Evolutionary conservation across 2,113 vertebrate species (phyloP), one percentile per base, ranked within the genome.

Genomic region (Scolopax mira): DNA sequence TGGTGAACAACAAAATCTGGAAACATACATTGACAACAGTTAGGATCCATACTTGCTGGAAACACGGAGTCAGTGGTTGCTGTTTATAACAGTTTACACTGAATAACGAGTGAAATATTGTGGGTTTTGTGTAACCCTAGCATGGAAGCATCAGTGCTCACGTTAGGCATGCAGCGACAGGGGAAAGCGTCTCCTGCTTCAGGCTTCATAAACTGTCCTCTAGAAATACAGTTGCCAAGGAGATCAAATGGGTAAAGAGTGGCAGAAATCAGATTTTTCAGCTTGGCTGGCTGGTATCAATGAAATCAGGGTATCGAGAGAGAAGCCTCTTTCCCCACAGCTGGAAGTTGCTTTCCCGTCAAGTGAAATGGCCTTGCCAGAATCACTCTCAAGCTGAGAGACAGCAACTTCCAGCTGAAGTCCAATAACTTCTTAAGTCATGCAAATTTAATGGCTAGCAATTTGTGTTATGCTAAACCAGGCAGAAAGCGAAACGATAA

Each of bases 1-100:
- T 99, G 99, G 91, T 99, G 99, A 61, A 99, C 98, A 74, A 99
- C 96, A 87, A 99, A 99, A 98, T 99, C 99, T 99, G 97, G 73
- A 96, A 88, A 97, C 37, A 95, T 8, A 95, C 8, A 69, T 84
- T 94, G 49, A 66, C 31, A 89, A 95, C 54, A 78, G 55, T 95
- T 85, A 97, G 90, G 69, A 49, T 35, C 61, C 42, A 46, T 66
- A 42, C 54, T 83, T 15, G 28, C 71, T 85, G 71, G 55, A 85
- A 65, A 54, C 22, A 64, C 7, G 27, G 46, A 65, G 10, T 41
- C 85, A 18, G 27, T 25, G 60, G 23, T 58, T 1, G 1, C 39
- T 51, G 79, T 54, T 57, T 54, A 57, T 31, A 81, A 79, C 1
- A 5, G 49, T 60, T 87, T 25, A 70, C 58, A 73, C 51, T 33